Evolutionary conservation across 2,888 invertebrate genomes (phyloP).

Genomic region (Lamproptera curius): DNA sequence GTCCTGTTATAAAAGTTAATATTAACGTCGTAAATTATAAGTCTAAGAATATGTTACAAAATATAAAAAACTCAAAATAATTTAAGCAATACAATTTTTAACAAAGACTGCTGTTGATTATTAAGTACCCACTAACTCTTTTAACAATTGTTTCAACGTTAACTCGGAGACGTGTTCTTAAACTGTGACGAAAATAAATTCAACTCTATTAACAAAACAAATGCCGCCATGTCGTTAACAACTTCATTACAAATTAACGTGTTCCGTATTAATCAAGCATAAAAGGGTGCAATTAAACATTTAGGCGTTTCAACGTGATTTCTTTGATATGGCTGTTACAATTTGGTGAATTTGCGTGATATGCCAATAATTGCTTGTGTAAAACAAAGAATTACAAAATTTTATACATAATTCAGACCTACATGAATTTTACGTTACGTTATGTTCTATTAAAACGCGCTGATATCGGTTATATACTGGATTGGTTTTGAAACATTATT

Average conservation of each 20-base stretch:
- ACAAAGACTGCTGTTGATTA: constrained; percentile 29
- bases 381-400: too few relatives aligned
- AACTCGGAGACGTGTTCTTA: not conserved
- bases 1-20: not conserved
- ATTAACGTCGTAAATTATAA: not conserved
- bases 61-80: not conserved
- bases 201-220: constrained; percentile 8
- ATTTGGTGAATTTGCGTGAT: too few relatives aligned
- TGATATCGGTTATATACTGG: too few relatives aligned
- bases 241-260: constrained; percentile 1
- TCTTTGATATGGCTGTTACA: too few relatives aligned
- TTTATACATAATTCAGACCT: too few relatives aligned
- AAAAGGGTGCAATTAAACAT: too few relatives aligned
- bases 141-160: not conserved
- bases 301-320: too few relatives aligned
- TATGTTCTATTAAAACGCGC: too few relatives aligned
- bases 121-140: constrained; percentile 20
- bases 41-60: not conserved
- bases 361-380: too few relatives aligned
- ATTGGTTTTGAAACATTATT: too few relatives aligned
- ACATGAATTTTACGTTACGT: too few relatives aligned
- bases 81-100: not conserved
- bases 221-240: not conserved
- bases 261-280: not conserved
- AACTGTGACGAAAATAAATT: constrained; percentile 1